Percentiles rank a stretch among this genome's conserved stretches.
Evolutionary conservation across 2,113 vertebrate genomes (phyloP).

Genomic region (Chinchilla lanigera): DNA sequence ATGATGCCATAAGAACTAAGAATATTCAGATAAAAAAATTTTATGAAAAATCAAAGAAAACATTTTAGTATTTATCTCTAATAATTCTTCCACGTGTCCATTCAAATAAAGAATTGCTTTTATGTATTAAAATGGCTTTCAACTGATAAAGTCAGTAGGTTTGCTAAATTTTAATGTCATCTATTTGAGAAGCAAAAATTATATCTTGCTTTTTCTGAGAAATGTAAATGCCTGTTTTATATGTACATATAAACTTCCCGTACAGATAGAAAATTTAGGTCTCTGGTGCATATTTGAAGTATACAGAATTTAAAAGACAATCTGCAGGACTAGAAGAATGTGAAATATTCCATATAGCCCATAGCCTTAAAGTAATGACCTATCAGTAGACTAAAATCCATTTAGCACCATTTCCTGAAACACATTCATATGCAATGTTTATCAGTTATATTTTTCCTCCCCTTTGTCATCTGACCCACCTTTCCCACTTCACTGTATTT

Average conservation of each 20-base stretch:
- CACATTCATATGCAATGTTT: background rate
- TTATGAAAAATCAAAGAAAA: background rate
- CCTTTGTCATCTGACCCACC: background rate
- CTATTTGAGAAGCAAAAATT: background rate
- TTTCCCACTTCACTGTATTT: background rate
- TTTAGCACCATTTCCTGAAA: background rate
- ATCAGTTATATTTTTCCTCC: slow-evolving; percentile 24
- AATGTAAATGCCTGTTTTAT: background rate
- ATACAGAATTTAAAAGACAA: background rate
- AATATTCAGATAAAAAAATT: background rate
- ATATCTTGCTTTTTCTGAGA: background rate
- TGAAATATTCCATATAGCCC: background rate
- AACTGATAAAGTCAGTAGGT: background rate
- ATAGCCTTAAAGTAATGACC: background rate
- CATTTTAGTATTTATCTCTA: background rate
- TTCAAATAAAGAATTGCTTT: background rate
- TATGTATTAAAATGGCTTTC: background rate
- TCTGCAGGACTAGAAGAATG: background rate
- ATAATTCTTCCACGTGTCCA: background rate
- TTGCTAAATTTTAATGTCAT: background rate
- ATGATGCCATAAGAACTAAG: background rate
- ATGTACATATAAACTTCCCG: background rate
- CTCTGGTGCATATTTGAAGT: background rate
- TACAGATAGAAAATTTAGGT: background rate
- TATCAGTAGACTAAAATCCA: background rate